Percentiles rank a stretch among this genome's conserved stretches.
phyloP scores from a whole-genome alignment of 2,113 vertebrate genomes.

The Tachycineta bicolor region DNA sequence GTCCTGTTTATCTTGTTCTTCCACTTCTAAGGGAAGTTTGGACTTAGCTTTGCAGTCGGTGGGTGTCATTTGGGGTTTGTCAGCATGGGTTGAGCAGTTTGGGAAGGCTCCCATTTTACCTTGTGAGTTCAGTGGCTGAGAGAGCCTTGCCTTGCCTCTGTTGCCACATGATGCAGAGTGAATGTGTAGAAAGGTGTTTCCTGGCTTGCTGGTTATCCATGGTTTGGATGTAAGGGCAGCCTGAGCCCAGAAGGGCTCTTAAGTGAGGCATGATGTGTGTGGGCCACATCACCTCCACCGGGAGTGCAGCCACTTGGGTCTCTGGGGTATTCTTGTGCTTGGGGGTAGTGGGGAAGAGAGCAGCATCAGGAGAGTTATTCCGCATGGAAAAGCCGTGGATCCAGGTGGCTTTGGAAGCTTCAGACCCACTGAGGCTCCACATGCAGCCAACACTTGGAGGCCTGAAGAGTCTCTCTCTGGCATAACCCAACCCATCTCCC shows the following conservation, averaged over 20 bases:
- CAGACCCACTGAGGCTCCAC: background rate
- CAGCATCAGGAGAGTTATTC: background rate
- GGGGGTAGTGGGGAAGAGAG: background rate
- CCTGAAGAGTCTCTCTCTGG: background rate
- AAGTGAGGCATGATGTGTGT: background rate
- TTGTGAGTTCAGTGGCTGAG: background rate
- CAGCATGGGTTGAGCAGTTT: background rate
- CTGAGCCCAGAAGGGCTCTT: background rate
- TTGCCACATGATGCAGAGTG: background rate
- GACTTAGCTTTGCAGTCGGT: background rate
- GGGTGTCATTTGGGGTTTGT: background rate
- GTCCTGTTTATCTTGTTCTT: background rate
- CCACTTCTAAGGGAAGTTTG: background rate
- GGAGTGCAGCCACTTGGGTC: background rate
- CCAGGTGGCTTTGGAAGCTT: background rate
- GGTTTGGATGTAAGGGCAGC: background rate
- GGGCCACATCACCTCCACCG: background rate
- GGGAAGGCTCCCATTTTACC: background rate
- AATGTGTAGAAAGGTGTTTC: background rate
- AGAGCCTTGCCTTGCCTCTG: background rate
- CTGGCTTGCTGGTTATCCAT: background rate
- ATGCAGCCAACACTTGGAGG: rapidly evolving
- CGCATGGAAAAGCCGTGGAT: background rate
- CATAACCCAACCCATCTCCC: background rate
- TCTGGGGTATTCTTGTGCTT: background rate